Evolutionary conservation across 1,140 invertebrate species (phyloP).

Genomic region (Temnothorax nylanderi): DNA sequence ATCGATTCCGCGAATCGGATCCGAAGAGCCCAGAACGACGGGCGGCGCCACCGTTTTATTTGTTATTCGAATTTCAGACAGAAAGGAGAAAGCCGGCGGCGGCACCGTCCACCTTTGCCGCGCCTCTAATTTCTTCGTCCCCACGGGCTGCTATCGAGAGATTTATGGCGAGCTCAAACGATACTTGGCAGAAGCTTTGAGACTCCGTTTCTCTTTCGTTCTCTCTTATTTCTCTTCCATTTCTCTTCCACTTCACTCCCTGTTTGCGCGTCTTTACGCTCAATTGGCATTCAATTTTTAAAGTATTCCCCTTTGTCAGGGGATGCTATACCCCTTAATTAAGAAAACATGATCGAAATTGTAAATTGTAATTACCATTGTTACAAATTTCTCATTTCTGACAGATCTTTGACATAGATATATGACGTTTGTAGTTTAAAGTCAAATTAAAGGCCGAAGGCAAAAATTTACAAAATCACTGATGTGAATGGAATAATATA

Average conservation of each 20-base stretch:
- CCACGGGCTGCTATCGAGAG: slow-evolving; percentile 38
- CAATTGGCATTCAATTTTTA: not conserved
- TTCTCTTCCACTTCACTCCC: not conserved
- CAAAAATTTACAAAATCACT: not conserved
- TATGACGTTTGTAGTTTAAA: not conserved
- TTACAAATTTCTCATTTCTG: not conserved
- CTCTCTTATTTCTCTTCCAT: not conserved
- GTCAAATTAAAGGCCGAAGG: not conserved
- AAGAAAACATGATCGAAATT: not conserved
- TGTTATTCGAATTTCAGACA: slow-evolving; percentile 57
- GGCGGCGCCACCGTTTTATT: slow-evolving; percentile 28
- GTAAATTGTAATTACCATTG: not conserved
- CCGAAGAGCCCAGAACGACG: not conserved
- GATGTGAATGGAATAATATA: not conserved
- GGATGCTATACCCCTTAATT: not conserved
- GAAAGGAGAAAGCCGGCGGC: not conserved
- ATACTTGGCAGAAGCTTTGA: slow-evolving; percentile 45
- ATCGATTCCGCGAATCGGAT: slow-evolving; percentile 25
- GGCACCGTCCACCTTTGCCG: slow-evolving; percentile 8
- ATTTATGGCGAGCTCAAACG: slow-evolving; percentile 51
- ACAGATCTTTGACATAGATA: not conserved
- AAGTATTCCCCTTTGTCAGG: not conserved
- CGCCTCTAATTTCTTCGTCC: slow-evolving; percentile 40
- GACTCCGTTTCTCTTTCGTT: slow-evolving; percentile 8
- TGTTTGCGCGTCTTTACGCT: not conserved